Conservation (phyloP, 2,888 invertebrate genomes). For the Pasiphila rectangulata region DNA sequence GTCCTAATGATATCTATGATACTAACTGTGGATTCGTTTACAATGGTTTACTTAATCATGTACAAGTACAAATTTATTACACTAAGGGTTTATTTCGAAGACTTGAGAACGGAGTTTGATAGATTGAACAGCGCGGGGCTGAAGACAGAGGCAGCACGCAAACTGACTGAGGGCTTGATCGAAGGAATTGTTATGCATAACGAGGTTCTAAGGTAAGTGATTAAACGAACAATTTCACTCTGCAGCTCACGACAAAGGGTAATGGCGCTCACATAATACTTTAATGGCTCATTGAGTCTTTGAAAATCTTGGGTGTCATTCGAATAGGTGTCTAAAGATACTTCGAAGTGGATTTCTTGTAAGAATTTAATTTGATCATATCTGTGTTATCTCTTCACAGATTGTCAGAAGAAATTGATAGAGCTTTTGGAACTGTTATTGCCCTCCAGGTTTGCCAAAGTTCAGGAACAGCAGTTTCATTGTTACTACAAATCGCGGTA, state of each 20-base stretch:
- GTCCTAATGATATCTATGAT: slow-evolving; percentile 63
- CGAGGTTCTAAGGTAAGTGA: slow-evolving; percentile 54
- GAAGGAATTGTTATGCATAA: slow-evolving; percentile 68
- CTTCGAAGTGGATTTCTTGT: neutral
- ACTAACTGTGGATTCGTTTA: slow-evolving; percentile 55
- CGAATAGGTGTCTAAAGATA: neutral
- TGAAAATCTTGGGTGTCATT: neutral
- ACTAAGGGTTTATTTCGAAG: slow-evolving; percentile 59
- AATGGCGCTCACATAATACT: slow-evolving; percentile 23
- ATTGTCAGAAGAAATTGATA: slow-evolving; percentile 60
- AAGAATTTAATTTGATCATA: neutral
- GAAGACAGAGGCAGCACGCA: slow-evolving; percentile 43
- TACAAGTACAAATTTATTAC: slow-evolving; percentile 71
- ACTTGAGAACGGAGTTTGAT: slow-evolving; percentile 48
- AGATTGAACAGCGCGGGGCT: slow-evolving; percentile 40
- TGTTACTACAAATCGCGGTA: slow-evolving; percentile 48
- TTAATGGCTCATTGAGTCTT: slow-evolving; percentile 7
- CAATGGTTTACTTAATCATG: slow-evolving; percentile 60
- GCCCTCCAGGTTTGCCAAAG: slow-evolving; percentile 64
- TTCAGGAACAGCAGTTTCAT: slow-evolving; percentile 57
- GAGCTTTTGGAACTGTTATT: slow-evolving; percentile 63
- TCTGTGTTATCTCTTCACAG: slow-evolving; percentile 34
- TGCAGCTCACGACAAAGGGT: slow-evolving; percentile 7
- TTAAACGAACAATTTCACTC: slow-evolving; percentile 14
- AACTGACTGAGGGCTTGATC: slow-evolving; percentile 49